Evolutionary conservation across 2,888 invertebrate genomes (phyloP).

Genomic region (Polylopha cassiicola): DNA sequence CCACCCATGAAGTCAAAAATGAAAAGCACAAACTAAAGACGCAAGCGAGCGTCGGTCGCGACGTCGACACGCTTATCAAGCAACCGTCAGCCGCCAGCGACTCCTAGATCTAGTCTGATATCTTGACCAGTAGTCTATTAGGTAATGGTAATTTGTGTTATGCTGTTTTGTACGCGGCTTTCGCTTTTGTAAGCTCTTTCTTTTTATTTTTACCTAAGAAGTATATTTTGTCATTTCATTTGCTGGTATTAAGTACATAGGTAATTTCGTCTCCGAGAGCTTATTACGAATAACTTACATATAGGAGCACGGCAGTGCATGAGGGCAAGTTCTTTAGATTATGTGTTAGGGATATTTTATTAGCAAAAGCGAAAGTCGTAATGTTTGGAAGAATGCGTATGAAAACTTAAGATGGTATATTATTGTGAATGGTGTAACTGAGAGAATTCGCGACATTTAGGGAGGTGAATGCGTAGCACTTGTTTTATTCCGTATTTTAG

Average conservation of each 20-base stretch:
- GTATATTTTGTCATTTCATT: too few species aligned
- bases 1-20: conserved; percentile 25
- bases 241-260: too few species aligned
- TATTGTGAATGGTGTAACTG: conserved; percentile 10
- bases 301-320: too few species aligned
- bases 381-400: too few species aligned
- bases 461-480: background rate
- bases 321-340: too few species aligned
- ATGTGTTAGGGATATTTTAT: background rate
- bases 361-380: conserved; percentile 2
- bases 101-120: conserved; percentile 52
- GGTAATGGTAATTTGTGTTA: conserved; percentile 34
- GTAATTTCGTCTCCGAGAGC: too few species aligned
- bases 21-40: conserved; percentile 57
- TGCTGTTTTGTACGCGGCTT: conserved; percentile 26
- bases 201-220: too few species aligned
- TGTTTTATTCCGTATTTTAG: conserved; percentile 18
- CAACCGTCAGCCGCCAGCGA: conserved; percentile 67
- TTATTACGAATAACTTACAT: too few species aligned
- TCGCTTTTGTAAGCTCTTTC: too few species aligned
- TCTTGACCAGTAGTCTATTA: conserved; percentile 35
- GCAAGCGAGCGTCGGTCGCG: conserved; percentile 71
- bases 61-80: conserved; percentile 77
- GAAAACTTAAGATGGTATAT: too few species aligned
- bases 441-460: too few species aligned